A percentile compares a stretch with the other conserved stretches of the same genome.
phyloP scores from a whole-genome alignment of 2,888 invertebrate genomes.

The Thelaira solivaga region DNA sequence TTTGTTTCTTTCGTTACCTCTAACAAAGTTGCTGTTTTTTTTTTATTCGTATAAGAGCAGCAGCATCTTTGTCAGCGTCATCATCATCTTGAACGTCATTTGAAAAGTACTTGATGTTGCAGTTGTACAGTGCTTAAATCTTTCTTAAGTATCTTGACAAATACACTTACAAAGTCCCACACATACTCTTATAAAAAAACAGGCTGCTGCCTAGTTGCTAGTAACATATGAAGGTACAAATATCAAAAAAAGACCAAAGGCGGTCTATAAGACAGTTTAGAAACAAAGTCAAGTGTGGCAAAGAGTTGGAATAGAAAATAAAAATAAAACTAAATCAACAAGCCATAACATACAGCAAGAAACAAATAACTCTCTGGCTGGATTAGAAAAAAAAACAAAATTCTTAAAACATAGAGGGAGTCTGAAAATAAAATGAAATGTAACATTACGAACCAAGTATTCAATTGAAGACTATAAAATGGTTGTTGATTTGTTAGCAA shows the following conservation, averaged over 20 bases:
- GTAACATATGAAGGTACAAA: conserved; percentile 39
- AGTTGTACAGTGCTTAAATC: conserved; percentile 62
- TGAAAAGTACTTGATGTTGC: conserved; percentile 60
- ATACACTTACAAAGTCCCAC: conserved; percentile 2
- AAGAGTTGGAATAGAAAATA: conserved; percentile 15
- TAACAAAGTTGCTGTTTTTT: conserved; percentile 31
- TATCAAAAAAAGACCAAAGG: conserved; percentile 50
- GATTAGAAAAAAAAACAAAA: conserved; percentile 33
- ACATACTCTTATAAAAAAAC: not conserved
- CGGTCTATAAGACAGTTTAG: conserved; percentile 46
- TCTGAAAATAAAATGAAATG: conserved; percentile 2
- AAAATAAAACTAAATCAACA: conserved; percentile 38
- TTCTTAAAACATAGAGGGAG: not conserved
- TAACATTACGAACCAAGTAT: conserved; percentile 33
- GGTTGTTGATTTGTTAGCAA: conserved; percentile 58
- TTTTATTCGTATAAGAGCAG: conserved; percentile 35
- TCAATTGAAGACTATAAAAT: conserved; percentile 59
- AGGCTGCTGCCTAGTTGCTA: conserved; percentile 14
- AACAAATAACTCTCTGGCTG: conserved; percentile 44
- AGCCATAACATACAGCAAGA: conserved; percentile 25
- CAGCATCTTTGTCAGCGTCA: conserved; percentile 46
- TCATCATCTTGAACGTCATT: conserved; percentile 64
- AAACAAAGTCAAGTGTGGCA: conserved; percentile 42
- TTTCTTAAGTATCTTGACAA: conserved; percentile 60
- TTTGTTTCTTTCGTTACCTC: not conserved